phyloP scores from a whole-genome alignment of 2,888 invertebrate genomes.

The Baccha elongata region DNA sequence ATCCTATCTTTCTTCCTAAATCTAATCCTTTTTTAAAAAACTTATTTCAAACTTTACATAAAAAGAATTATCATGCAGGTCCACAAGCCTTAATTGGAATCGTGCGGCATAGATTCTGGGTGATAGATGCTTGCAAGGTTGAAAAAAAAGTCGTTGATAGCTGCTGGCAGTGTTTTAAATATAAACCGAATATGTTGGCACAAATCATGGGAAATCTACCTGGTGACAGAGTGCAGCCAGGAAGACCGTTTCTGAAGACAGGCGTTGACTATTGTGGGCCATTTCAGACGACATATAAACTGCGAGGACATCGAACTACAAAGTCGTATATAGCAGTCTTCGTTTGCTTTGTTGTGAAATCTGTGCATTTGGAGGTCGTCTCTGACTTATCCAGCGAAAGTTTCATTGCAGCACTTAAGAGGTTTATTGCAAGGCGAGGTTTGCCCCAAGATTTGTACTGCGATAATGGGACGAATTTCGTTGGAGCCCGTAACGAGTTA shows the following conservation, averaged over 20 bases:
- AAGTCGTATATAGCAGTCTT: conserved; percentile 53
- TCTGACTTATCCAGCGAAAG: conserved; percentile 38
- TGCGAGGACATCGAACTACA: conserved; percentile 2
- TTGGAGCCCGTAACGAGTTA: conserved; percentile 38
- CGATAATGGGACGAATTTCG: conserved; percentile 62
- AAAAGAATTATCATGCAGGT: conserved; percentile 37
- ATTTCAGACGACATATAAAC: conserved; percentile 34
- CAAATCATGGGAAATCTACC: conserved; percentile 72
- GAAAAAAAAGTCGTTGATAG: conserved; percentile 11
- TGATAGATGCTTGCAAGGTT: conserved; percentile 3
- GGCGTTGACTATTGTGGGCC: conserved; percentile 71
- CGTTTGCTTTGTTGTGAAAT: conserved; percentile 45
- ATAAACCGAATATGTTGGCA: conserved; percentile 3
- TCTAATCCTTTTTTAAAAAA: conserved; percentile 11
- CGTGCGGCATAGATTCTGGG: conserved; percentile 37
- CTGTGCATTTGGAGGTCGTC: conserved; percentile 41
- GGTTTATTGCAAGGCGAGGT: conserved; percentile 41
- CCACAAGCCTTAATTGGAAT: conserved; percentile 21
- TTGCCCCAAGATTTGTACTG: conserved; percentile 30
- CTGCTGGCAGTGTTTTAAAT: conserved; percentile 9
- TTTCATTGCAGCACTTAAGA: conserved; percentile 40
- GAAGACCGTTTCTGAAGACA: conserved; percentile 45
- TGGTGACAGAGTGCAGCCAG: conserved; percentile 3
- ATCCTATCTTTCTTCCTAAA: conserved; percentile 67
- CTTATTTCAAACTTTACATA: conserved; percentile 7